Base-by-base conservation (phyloP, 2,888 invertebrate genomes). In the Marronus borbonicus region DNA sequence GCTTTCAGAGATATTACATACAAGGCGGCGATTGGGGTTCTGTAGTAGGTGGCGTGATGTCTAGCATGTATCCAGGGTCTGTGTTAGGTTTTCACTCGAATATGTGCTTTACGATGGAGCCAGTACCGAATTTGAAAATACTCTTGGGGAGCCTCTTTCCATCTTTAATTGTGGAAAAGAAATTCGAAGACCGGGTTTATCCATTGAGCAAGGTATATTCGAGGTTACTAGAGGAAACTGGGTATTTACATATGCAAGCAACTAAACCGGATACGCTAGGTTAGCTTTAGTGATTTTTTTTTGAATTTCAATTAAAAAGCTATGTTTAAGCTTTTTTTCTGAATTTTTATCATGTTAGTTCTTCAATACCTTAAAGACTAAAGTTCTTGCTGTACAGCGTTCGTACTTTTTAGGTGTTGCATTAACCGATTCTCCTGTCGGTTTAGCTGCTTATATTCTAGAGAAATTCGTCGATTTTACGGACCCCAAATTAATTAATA, bases 241-340 rank as follows among this genome's bases (percentile, higher is more conserved):
- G 93, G 0, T 93, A 93, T 83, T 87, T 95, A 83, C 96, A 97
- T 85, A 81, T 97, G 12, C 97, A 97, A 86, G 92, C 95, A 0
- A 96, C 96, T 0, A 97, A 96, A 86, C 97, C 97, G n/a, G 97
- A 97, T 84, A 96, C 97, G 0, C 89, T 96, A 81, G 97, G 96
- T 94, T 86, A 87, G 69, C 36, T 65, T 52, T n/a, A 20, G 7
- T 24, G 0, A 89, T 95, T 81, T 95, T 95, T 93, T 85, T 86
- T 87, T 79, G 79, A 60, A 3, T 20, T 68, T 44, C 8, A 14
- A 31, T n/a, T 14, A 50, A 44, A 24, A 68, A 17, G 24, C 10
- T 36, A 24, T 24, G 12, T 5, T 24, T 28, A 62, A 62, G 7
- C 4, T 17, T 17, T 17, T 17, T 17, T 17, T 17, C 17, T 17